These are phyloP conservation scores for Eilema griseolum DNA, from an alignment of 2,888 invertebrate species.

Conservation along the genomic window DNA sequence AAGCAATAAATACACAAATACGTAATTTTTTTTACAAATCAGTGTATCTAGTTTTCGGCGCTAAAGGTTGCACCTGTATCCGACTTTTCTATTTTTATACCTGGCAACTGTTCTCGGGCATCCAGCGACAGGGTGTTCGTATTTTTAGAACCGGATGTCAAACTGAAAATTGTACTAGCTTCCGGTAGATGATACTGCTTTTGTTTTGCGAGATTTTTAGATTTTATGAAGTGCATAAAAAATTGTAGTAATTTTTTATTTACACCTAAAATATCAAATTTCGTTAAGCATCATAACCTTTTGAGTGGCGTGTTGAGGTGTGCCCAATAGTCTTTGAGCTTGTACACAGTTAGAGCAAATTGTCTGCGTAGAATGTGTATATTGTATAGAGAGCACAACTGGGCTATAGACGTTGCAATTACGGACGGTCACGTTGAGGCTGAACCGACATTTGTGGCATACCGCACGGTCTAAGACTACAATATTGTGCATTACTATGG, in stretches of 20 bases:
- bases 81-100: neutral
- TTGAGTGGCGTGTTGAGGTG: too few relatives aligned
- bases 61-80: neutral
- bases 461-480: conserved; percentile 27
- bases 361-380: conserved; percentile 18
- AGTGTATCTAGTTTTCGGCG: neutral
- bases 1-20: neutral
- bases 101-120: neutral
- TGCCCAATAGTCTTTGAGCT: neutral
- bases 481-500: neutral
- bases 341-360: conserved; percentile 20
- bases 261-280: too few relatives aligned
- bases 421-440: conserved; percentile 28
- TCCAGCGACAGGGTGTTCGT: neutral
- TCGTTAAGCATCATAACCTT: too few relatives aligned
- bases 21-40: neutral
- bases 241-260: too few relatives aligned
- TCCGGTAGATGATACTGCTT: too few relatives aligned
- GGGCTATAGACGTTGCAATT: conserved; percentile 40
- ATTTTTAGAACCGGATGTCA: neutral
- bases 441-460: conserved; percentile 26
- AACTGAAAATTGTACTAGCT: neutral
- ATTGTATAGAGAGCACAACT: conserved; percentile 18
- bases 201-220: too few relatives aligned
- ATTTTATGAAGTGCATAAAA: too few relatives aligned